phyloP scores from a whole-genome alignment of 1,140 invertebrate genomes.

The Druon quercuslanigerum region DNA sequence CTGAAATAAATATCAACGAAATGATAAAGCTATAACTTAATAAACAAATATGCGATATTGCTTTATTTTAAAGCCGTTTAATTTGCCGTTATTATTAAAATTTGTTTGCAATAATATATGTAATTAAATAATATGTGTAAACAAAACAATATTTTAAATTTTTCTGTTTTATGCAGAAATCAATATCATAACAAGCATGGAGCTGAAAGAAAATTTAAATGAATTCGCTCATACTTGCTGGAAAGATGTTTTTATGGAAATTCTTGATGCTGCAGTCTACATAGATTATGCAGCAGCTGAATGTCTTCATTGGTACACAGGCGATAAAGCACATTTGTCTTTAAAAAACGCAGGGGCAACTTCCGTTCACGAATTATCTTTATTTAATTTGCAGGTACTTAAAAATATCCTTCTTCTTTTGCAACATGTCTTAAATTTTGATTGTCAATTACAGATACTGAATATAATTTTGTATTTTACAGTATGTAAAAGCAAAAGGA shows the following conservation, averaged over 20 bases:
- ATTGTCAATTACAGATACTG: not conserved
- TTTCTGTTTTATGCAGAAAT: no score
- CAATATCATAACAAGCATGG: not conserved
- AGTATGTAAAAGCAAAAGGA: constrained; percentile 66
- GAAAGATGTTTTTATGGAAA: constrained; percentile 71
- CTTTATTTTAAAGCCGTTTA: no score
- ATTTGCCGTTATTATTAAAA: no score
- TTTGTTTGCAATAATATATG: no score
- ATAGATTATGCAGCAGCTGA: constrained; percentile 77
- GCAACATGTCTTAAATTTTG: not conserved
- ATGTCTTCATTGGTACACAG: constrained; percentile 78
- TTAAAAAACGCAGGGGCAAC: constrained; percentile 75
- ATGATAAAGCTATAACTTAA: no score
- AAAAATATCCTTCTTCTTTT: no score
- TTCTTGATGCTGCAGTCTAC: constrained; percentile 76
- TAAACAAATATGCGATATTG: no score
- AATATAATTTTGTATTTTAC: constrained; percentile 18
- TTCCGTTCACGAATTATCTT: constrained; percentile 77
- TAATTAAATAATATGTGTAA: no score
- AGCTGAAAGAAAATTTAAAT: not conserved
- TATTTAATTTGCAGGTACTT: constrained; percentile 35
- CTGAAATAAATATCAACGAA: no score
- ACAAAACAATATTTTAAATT: no score
- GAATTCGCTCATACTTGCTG: constrained; percentile 67
- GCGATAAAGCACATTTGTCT: constrained; percentile 67